Evolutionary conservation across 2,113 vertebrate species (phyloP).

Genomic region (Arvicanthis niloticus): DNA sequence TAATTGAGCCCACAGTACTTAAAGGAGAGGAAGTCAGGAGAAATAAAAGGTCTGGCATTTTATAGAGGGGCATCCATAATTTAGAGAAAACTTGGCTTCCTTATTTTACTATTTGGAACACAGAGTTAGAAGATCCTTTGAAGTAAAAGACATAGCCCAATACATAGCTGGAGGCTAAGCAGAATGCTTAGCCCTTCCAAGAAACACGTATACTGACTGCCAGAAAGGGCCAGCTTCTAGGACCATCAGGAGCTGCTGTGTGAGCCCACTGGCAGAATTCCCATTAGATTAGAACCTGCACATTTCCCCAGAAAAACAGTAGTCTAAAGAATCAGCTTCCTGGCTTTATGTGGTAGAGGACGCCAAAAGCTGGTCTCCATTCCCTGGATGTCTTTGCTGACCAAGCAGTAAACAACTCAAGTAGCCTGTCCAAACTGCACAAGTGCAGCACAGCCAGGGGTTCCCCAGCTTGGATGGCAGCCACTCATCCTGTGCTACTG

Average conservation of each 20-base stretch:
- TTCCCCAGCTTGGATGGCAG: background rate
- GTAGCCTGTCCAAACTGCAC: background rate
- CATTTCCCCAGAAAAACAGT: slow-evolving; percentile 64
- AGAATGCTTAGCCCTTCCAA: background rate
- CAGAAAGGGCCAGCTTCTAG: background rate
- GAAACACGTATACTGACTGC: slow-evolving; percentile 10
- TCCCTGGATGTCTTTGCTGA: slow-evolving; percentile 13
- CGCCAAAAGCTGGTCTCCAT: slow-evolving; percentile 46
- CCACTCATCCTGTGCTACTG: background rate
- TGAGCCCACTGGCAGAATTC: slow-evolving; percentile 38
- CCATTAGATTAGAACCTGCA: slow-evolving; percentile 38
- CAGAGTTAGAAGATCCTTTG: background rate
- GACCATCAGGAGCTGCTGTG: background rate
- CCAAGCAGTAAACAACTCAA: slow-evolving; percentile 15
- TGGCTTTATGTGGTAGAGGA: slow-evolving; percentile 25
- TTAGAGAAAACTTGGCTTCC: slow-evolving; percentile 26
- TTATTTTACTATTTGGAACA: slow-evolving; percentile 30
- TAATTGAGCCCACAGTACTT: background rate
- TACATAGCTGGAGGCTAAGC: background rate
- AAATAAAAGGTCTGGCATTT: background rate
- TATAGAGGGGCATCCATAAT: background rate
- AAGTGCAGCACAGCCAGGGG: background rate
- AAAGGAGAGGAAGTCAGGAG: background rate
- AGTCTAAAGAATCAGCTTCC: slow-evolving; percentile 56
- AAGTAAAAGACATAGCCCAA: background rate